phyloP scores from a whole-genome alignment of 2,888 invertebrate species.

The Alsophila aescularia region DNA sequence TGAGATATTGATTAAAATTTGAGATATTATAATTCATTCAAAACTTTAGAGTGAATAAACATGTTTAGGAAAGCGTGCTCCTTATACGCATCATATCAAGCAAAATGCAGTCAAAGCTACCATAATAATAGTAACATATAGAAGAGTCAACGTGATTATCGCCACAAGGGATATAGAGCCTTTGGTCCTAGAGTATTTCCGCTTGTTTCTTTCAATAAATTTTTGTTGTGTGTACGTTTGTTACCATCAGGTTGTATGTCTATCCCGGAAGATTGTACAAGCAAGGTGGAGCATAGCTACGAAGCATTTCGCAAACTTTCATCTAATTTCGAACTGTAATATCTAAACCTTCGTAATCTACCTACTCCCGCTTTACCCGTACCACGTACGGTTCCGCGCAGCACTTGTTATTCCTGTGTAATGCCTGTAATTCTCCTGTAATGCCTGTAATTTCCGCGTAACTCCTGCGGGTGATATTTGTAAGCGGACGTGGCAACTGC shows the following conservation, averaged over 20 bases:
- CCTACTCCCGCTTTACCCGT: constrained; percentile 30
- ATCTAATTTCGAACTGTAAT: constrained; percentile 33
- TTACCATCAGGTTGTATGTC: not conserved
- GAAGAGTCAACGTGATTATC: too few relatives aligned
- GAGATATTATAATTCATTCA: too few relatives aligned
- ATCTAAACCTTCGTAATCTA: constrained; percentile 48
- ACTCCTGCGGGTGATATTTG: constrained; percentile 59
- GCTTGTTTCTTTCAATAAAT: too few relatives aligned
- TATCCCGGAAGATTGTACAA: not conserved
- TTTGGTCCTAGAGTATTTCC: too few relatives aligned
- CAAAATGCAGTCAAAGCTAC: too few relatives aligned
- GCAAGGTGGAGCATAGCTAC: not conserved
- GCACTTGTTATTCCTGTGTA: constrained; percentile 32
- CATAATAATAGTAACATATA: too few relatives aligned
- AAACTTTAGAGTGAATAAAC: too few relatives aligned
- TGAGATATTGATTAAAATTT: too few relatives aligned
- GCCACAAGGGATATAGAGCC: too few relatives aligned
- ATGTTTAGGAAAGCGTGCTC: too few relatives aligned
- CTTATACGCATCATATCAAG: too few relatives aligned
- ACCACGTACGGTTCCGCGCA: constrained; percentile 39
- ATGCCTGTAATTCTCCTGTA: constrained; percentile 38
- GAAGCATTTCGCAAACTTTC: not conserved
- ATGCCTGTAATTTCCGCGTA: constrained; percentile 57
- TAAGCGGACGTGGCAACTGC: constrained; percentile 49
- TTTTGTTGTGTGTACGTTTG: too few relatives aligned